Base-by-base conservation (phyloP, 2,888 invertebrate species). In the Trisateles emortualis region DNA sequence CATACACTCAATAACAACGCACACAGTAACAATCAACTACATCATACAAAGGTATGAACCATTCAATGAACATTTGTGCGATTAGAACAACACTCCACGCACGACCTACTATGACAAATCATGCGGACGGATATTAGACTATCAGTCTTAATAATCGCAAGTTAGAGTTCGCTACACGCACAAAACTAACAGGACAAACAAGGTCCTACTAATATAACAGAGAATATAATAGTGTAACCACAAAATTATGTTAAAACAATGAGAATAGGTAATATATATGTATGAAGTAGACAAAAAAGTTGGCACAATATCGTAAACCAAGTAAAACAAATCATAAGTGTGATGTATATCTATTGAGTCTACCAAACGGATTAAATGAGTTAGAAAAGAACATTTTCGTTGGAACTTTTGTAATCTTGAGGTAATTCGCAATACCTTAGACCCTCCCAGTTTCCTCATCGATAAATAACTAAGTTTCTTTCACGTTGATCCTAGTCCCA, bases 401-500 rank as follows among this genome's bases (percentile, higher is more conserved):
- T 46, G 57, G 57, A 74, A 78, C 71, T 79, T 79, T 49, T 56
- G 67, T 71, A 73, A 77, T 76, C 66, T 65, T 58, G 65, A 65
- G 71, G 68, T 74, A 70, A 76, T 63, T 68, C 65, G 64, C 58
- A 65, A 67, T 71, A 68, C 63, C 63, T 71, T 59, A 52, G 59
- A 55, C 49, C 55, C 56, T 53, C 58, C 62, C 68, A 59, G 64
- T 64, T 74, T 66, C 57, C 58, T 56, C 60, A 60, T 68, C 69
- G 55, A 58, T 69, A 70, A 67, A 79, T 78, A 79, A 77, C 69
- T 70, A 77, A 73, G 72, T 77, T 76, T 69, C 68, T 68, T 79
- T 70, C 69, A 69, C 62, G 72, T 73, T 70, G 75, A 78, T 78
- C 70, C 70, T 57, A 64, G 59, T 62, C 64, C 63, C 63, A 74